Conservation (phyloP, 2,113 vertebrate species). For the Alexandromys fortis region DNA sequence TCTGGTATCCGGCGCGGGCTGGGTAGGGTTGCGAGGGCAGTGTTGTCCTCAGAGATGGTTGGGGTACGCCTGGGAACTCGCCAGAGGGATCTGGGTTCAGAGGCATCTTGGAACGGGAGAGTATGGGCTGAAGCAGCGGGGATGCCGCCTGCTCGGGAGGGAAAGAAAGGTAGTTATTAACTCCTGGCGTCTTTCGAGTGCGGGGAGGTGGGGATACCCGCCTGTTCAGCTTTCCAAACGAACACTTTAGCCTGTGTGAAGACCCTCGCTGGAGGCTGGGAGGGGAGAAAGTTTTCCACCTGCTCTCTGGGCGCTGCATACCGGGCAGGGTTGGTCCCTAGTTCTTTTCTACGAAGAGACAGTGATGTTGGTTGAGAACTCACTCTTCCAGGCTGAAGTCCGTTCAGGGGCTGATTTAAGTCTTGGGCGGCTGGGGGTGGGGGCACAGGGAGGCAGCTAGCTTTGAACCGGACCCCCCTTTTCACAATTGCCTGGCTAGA, state of each 20-base stretch:
- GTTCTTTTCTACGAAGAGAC: not conserved
- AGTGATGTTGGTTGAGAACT: slow-evolving; percentile 56
- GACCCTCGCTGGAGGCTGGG: not conserved
- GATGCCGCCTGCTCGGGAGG: not conserved
- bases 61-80: no score
- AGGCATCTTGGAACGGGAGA: not conserved
- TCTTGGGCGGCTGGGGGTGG: slow-evolving; percentile 50
- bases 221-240: not conserved
- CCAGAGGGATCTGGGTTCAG: not conserved
- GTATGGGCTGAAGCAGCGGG: not conserved
- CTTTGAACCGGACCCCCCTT: not conserved
- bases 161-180: not conserved
- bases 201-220: not conserved
- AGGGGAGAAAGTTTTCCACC: slow-evolving; percentile 62
- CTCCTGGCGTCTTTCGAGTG: not conserved
- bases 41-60: not conserved
- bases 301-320: not conserved
- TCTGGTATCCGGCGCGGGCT: not conserved
- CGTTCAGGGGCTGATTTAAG: slow-evolving; percentile 48
- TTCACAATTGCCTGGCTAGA: fast-evolving
- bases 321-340: not conserved
- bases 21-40: not conserved
- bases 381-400: slow-evolving; percentile 41
- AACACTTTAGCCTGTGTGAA: not conserved
- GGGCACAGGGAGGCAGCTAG: slow-evolving; percentile 48